Evolutionary conservation across 2,888 invertebrate species (phyloP).

Genomic region (Athrips mouffetella): DNA sequence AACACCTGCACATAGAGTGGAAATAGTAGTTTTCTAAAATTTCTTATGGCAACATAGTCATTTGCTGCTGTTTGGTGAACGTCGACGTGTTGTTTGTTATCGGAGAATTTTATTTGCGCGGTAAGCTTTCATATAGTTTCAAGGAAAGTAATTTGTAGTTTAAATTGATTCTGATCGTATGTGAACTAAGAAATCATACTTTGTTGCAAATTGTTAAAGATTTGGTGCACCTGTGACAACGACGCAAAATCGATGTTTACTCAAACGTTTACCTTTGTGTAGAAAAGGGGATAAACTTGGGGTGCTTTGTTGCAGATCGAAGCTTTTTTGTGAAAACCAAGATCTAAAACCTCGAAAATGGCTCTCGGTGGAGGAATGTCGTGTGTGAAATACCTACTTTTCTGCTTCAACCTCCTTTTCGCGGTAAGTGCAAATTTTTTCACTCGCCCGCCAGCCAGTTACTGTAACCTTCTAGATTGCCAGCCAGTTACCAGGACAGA

Average conservation of each 20-base stretch:
- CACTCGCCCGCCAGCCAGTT: constrained; percentile 17
- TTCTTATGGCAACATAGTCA: constrained; percentile 29
- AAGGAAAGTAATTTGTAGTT: constrained; percentile 3
- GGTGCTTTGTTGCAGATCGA: constrained; percentile 62
- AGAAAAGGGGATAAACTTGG: constrained; percentile 22
- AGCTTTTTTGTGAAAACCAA: constrained; percentile 36
- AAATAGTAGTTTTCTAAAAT: background rate
- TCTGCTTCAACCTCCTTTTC: constrained; percentile 91
- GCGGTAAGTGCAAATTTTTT: constrained; percentile 81
- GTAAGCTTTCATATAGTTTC: constrained; percentile 30
- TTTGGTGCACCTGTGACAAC: constrained; percentile 26
- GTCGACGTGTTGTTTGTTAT: constrained; percentile 23
- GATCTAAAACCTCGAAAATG: constrained; percentile 72
- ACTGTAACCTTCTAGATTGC: background rate
- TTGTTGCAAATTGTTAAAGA: background rate
- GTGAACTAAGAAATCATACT: background rate
- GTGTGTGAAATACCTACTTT: constrained; percentile 92
- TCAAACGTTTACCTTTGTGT: constrained; percentile 14
- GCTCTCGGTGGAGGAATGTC: constrained; percentile 89
- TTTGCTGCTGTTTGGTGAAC: constrained; percentile 22
- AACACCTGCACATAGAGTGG: background rate
- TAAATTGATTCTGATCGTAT: background rate
- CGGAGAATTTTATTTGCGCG: constrained; percentile 32
- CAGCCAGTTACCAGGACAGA: background rate
- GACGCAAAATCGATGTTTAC: constrained; percentile 56